Base-by-base conservation (phyloP, 2,113 vertebrate species). In the Percina caprodes region DNA sequence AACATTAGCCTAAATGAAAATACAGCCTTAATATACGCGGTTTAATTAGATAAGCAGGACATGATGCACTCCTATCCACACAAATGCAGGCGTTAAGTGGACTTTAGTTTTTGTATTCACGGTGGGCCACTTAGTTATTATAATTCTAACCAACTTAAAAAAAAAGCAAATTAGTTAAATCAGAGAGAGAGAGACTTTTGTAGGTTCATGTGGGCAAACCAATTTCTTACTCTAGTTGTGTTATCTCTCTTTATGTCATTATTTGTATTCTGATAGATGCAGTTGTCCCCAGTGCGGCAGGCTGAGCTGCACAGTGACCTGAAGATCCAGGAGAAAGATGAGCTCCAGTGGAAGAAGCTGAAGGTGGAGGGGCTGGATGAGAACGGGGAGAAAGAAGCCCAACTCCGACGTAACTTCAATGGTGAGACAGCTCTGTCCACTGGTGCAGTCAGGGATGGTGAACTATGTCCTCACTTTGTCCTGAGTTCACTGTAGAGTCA, bases 301-400 rank as follows among this genome's bases (percentile, higher is more conserved):
- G 93, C 97, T 0, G 98, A 99, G 92, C 94, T 99, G 61, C 98
- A 99, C 70, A 97, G 97, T 14, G 98, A 99, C 69, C 92, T 99
- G 60, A 98, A 97, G 93, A 95, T 99, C 35, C 98, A 99, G 71
- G 98, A 99, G 63, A 97, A 98, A 79, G 97, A 99, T 11, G 97
- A 99, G 74, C 92, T 99, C 30, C 95, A 94, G 92, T 99, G 97
- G 97, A 99, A 99, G 84, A 99, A 99, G 60, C 66, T 96, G 69
- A 99, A 98, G 85, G 96, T 94, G 2, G 98, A 98, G 61, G 97
- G 97, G 0, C 62, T 98, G 2, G 98, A 99, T 35, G 95, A 96
- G 52, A 96, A 96, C 0, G 98, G 98, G 9, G 97, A 99, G 80
- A 96, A 95, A 18, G 97, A 99, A 56, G 97, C 98, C 12, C 96